Evolutionary conservation across 2,888 invertebrate genomes (phyloP).

Genomic region (Caenorhabditis wallacei): DNA sequence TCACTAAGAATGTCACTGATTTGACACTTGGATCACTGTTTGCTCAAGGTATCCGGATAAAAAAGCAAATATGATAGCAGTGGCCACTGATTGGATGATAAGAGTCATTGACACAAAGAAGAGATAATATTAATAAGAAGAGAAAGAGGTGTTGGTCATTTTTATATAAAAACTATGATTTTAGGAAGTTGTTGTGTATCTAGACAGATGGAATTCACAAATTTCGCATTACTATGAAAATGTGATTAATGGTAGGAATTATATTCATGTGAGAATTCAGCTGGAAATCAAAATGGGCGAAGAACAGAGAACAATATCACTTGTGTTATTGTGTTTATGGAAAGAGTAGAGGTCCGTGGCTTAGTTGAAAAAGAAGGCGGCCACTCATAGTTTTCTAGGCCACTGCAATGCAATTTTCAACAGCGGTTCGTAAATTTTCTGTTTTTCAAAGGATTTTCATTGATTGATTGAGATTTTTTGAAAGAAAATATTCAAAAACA

Average conservation of each 20-base stretch:
- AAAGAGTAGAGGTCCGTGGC: too few relatives aligned
- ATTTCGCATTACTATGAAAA: too few relatives aligned
- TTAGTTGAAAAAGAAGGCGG: too few relatives aligned
- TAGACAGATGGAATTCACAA: too few relatives aligned
- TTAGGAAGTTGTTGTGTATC: too few relatives aligned
- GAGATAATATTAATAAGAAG: constrained; percentile 5
- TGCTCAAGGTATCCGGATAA: constrained; percentile 53
- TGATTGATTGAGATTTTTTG: too few relatives aligned
- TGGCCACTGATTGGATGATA: constrained; percentile 34
- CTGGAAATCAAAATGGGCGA: background rate
- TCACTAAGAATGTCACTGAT: background rate
- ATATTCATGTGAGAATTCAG: background rate
- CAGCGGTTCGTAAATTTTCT: too few relatives aligned
- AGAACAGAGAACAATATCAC: background rate
- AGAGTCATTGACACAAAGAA: constrained; percentile 13
- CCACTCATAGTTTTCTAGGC: too few relatives aligned
- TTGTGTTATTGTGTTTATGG: background rate
- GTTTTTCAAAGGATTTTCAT: too few relatives aligned
- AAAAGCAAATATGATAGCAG: constrained; percentile 46
- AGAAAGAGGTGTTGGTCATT: background rate
- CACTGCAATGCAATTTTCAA: too few relatives aligned
- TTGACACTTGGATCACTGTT: constrained; percentile 17
- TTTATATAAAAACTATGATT: background rate
- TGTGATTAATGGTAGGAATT: background rate
- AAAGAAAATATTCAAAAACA: too few relatives aligned